Evolutionary conservation across 1,140 invertebrate species (phyloP).

Genomic region (Portunus trituberculatus): DNA sequence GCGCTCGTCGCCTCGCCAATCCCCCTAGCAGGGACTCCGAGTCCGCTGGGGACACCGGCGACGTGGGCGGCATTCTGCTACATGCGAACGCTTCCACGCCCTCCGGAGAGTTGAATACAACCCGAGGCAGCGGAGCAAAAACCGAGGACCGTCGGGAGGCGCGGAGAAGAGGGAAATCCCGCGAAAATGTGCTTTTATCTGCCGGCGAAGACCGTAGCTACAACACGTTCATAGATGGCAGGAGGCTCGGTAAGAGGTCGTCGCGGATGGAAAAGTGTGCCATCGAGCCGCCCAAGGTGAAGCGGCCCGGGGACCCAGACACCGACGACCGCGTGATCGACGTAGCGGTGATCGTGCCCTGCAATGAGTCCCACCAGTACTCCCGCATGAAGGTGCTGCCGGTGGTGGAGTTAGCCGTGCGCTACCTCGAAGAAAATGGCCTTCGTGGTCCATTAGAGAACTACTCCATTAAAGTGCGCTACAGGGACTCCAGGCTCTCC

Average conservation of each 20-base stretch:
- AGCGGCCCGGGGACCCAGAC: too few relatives aligned
- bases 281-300: neutral
- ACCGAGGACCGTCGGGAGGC: neutral
- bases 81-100: neutral
- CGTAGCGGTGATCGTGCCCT: conserved; percentile 86
- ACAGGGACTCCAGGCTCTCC: conserved; percentile 89
- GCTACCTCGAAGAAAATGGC: conserved; percentile 82
- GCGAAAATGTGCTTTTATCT: neutral
- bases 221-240: neutral
- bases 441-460: conserved; percentile 84
- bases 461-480: conserved; percentile 86
- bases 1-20: neutral
- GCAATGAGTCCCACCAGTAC: conserved; percentile 84
- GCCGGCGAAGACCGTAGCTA: neutral
- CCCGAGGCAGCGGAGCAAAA: neutral
- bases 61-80: too few relatives aligned
- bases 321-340: conserved; percentile 53
- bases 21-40: neutral
- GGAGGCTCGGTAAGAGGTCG: neutral
- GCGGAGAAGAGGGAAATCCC: neutral
- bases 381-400: conserved; percentile 87
- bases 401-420: conserved; percentile 87
- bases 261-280: neutral
- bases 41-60: too few relatives aligned
- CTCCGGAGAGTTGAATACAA: neutral